These are phyloP conservation scores for Dasypus novemcinctus DNA, from an alignment of 2,113 vertebrate genomes.

Conservation along the genomic window DNA sequence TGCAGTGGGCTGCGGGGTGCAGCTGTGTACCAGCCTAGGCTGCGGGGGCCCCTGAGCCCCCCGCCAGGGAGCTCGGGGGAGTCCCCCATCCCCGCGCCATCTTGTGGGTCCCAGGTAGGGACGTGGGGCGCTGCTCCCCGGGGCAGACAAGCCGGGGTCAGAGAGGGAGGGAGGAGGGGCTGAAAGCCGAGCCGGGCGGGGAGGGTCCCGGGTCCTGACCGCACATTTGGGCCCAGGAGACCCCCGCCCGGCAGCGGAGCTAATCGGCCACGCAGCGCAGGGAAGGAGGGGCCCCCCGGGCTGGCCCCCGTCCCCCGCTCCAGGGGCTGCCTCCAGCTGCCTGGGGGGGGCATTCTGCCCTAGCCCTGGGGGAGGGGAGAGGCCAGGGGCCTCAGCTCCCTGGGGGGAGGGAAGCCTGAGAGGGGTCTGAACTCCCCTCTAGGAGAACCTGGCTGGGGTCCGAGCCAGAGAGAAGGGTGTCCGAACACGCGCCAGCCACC, in stretches of 20 bases:
- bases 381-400: background rate
- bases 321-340: background rate
- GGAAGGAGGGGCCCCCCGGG: background rate
- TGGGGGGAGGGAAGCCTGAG: background rate
- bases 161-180: background rate
- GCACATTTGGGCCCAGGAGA: background rate
- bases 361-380: background rate
- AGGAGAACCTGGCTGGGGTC: background rate
- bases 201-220: background rate
- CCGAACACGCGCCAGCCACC: background rate
- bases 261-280: background rate
- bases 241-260: background rate
- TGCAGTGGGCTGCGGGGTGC: no score
- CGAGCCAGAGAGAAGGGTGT: background rate
- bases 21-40: no score
- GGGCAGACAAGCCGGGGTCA: no score
- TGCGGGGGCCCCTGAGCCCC: no score
- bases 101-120: no score
- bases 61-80: no score
- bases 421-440: background rate
- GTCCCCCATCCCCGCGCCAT: no score
- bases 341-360: background rate
- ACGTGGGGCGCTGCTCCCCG: no score
- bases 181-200: background rate
- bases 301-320: background rate